Conservation (phyloP, 2,888 invertebrate genomes). For the Nebria salina region DNA sequence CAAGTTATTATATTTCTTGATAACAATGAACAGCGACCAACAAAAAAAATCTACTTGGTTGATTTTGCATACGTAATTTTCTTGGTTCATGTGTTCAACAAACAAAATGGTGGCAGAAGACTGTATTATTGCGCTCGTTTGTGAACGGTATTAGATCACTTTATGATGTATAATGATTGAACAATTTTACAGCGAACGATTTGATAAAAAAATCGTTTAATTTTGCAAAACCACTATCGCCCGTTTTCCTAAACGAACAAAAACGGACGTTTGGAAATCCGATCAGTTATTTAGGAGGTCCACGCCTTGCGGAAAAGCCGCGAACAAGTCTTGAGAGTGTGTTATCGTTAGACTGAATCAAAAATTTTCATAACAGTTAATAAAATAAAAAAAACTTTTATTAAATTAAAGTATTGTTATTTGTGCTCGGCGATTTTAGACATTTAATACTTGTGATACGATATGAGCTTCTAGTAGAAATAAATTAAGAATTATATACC, state of each 20-base stretch:
- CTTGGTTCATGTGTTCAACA: no score
- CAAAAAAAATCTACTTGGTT: no score
- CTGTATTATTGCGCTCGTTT: not conserved
- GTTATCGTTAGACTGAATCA: conserved; percentile 70
- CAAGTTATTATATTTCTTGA: no score
- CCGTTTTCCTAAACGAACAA: conserved; percentile 67
- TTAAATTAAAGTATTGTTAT: conserved; percentile 5
- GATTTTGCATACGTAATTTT: no score
- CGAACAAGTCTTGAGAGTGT: conserved; percentile 74
- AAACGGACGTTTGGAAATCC: conserved; percentile 72
- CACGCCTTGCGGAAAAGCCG: conserved; percentile 64
- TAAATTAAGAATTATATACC: conserved; percentile 3
- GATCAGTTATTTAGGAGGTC: conserved; percentile 76
- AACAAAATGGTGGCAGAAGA: not conserved
- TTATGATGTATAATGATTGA: conserved; percentile 29
- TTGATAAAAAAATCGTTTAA: conserved; percentile 44
- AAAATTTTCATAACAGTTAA: not conserved
- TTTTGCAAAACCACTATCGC: conserved; percentile 57
- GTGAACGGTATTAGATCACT: not conserved
- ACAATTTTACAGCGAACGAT: conserved; percentile 41
- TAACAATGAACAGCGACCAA: no score
- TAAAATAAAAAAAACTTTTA: not conserved
- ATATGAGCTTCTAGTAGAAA: conserved; percentile 7
- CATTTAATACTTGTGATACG: conserved; percentile 30
- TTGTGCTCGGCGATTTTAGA: not conserved